Evolutionary conservation across 1,140 invertebrate genomes (phyloP).

Genomic region (Probaryconus sp.): DNA sequence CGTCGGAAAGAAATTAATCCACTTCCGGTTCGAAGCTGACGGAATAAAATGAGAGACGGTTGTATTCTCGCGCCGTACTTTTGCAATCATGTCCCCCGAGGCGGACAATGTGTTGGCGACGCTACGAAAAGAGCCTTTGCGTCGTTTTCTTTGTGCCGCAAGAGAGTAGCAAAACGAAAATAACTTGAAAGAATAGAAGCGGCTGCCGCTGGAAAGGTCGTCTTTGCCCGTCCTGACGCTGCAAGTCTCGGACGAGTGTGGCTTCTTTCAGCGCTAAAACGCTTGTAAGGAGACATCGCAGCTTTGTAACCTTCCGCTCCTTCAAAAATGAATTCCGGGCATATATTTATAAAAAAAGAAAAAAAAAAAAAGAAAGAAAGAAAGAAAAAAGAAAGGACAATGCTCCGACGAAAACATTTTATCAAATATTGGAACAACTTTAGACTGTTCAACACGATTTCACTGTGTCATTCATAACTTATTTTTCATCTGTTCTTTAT

Average conservation of each 20-base stretch:
- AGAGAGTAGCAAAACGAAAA: slow-evolving; percentile 49
- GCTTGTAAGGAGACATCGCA: slow-evolving; percentile 29
- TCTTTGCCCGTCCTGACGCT: slow-evolving; percentile 46
- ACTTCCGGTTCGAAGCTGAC: slow-evolving; percentile 36
- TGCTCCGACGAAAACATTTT: no score
- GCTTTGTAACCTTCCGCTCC: slow-evolving; percentile 37
- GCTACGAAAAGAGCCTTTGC: slow-evolving; percentile 42
- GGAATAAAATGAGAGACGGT: slow-evolving; percentile 31
- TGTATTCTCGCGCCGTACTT: slow-evolving; percentile 32
- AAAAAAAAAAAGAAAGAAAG: no score
- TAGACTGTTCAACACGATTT: no score
- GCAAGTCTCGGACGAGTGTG: slow-evolving; percentile 37
- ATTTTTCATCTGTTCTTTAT: no score
- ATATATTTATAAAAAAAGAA: slow-evolving; percentile 12
- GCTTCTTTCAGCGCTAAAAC: slow-evolving; percentile 47
- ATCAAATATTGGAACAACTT: no score
- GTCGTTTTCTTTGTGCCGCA: slow-evolving; percentile 46
- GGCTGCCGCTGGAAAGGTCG: slow-evolving; percentile 39
- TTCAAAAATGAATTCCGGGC: slow-evolving; percentile 25
- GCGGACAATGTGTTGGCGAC: slow-evolving; percentile 47
- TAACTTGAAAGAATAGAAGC: slow-evolving; percentile 50
- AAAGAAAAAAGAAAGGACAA: no score
- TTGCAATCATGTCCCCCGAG: slow-evolving; percentile 37
- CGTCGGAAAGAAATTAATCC: slow-evolving; percentile 37
- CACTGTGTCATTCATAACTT: no score